Conservation (phyloP, 1,140 invertebrate species). For the Spodoptera litura region DNA sequence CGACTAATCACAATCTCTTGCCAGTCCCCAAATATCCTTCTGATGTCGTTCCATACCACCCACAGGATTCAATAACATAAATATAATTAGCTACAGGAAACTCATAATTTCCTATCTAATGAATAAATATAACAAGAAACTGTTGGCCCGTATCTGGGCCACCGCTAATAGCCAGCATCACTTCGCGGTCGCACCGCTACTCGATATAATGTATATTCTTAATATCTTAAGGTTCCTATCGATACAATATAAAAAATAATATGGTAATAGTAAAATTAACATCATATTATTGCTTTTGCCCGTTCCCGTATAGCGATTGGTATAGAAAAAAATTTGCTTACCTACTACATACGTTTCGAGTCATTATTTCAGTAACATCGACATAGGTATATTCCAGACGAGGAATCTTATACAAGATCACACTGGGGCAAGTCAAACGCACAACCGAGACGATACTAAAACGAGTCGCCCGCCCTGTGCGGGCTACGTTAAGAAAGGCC, state of each 20-base stretch:
- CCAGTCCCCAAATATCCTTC: conserved; percentile 79
- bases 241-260: conserved; percentile 86
- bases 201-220: conserved; percentile 79
- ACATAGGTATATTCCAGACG: conserved; percentile 71
- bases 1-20: conserved; percentile 86
- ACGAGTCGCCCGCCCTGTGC: conserved; percentile 69
- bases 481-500: conserved; percentile 72
- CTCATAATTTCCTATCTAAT: conserved; percentile 84
- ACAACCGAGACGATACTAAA: conserved; percentile 85
- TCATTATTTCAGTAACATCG: conserved; percentile 69
- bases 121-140: conserved; percentile 85
- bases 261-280: conserved; percentile 86
- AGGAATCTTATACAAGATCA: conserved; percentile 75
- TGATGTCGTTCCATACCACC: conserved; percentile 79
- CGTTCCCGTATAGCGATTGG: conserved; percentile 86
- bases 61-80: conserved; percentile 85
- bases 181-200: conserved; percentile 85
- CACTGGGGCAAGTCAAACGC: conserved; percentile 84
- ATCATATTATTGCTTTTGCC: conserved; percentile 86
- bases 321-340: conserved; percentile 85
- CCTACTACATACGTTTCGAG: conserved; percentile 79
- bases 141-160: conserved; percentile 66
- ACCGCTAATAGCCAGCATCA: conserved; percentile 80
- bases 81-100: conserved; percentile 86
- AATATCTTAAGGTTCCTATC: conserved; percentile 83